Conservation (phyloP, 2,888 invertebrate species). For the Papilio elwesi region DNA sequence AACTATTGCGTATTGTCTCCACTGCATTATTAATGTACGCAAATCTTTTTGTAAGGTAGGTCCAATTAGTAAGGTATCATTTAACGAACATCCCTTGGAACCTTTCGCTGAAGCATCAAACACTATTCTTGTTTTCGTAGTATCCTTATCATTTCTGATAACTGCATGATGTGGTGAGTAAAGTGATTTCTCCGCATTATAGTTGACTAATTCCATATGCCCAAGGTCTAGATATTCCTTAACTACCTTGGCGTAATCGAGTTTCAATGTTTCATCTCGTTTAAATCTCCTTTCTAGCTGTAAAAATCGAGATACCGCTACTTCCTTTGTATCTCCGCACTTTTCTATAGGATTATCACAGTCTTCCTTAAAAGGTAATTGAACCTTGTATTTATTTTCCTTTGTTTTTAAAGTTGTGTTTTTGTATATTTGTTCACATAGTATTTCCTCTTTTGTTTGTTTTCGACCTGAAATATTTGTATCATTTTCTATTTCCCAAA, state of each 20-base stretch:
- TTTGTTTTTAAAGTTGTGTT: too few relatives aligned
- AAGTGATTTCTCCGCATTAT: too few relatives aligned
- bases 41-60: not conserved
- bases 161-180: too few relatives aligned
- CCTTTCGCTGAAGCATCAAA: not conserved
- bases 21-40: constrained; percentile 4
- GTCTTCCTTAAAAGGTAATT: too few relatives aligned
- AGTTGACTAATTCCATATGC: too few relatives aligned
- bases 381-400: too few relatives aligned
- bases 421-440: not conserved
- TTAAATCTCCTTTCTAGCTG: not conserved
- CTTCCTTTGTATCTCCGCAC: not conserved
- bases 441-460: not conserved
- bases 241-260: too few relatives aligned
- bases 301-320: not conserved
- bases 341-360: not conserved
- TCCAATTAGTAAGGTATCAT: not conserved
- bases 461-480: not conserved
- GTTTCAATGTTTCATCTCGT: too few relatives aligned
- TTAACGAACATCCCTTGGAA: not conserved
- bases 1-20: constrained; percentile 5
- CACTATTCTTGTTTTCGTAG: not conserved
- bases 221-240: too few relatives aligned
- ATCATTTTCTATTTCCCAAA: not conserved
- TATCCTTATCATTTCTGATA: too few relatives aligned